Conservation (phyloP, 2,888 invertebrate species). For the Leistus spinibarbis region DNA sequence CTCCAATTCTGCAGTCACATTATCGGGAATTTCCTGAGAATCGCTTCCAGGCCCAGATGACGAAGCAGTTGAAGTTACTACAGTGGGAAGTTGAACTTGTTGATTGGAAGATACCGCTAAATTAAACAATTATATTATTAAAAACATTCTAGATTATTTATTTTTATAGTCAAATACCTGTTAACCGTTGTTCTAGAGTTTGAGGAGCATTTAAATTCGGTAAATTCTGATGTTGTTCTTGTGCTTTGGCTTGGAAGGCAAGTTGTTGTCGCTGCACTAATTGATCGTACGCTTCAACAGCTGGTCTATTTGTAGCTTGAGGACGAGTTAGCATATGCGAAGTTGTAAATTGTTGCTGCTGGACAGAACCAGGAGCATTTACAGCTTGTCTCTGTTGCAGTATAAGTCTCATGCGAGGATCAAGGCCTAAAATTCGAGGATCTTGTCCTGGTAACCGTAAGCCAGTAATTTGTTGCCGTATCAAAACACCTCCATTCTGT, state of each 20-base stretch:
- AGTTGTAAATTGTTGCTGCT: constrained; percentile 42
- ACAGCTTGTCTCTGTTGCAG: constrained; percentile 55
- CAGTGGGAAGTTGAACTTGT: constrained; percentile 39
- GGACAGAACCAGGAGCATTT: not conserved
- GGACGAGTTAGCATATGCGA: constrained; percentile 35
- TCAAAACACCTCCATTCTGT: constrained; percentile 45
- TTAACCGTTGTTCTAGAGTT: constrained; percentile 25
- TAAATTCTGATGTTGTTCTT: constrained; percentile 42
- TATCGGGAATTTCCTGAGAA: constrained; percentile 68
- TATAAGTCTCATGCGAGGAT: constrained; percentile 62
- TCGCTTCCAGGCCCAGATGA: constrained; percentile 51
- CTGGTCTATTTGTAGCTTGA: constrained; percentile 15
- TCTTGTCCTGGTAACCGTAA: constrained; percentile 53
- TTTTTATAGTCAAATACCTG: not conserved
- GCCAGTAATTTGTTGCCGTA: constrained; percentile 50
- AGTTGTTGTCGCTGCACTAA: constrained; percentile 49
- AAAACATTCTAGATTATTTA: not conserved
- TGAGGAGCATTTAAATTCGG: constrained; percentile 13
- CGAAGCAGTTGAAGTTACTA: constrained; percentile 44
- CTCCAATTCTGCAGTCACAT: constrained; percentile 71
- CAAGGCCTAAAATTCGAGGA: constrained; percentile 59
- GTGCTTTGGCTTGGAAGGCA: constrained; percentile 40
- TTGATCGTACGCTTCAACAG: constrained; percentile 52
- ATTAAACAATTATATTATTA: constrained; percentile 3
- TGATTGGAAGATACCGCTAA: constrained; percentile 40